Evolutionary conservation across 2,888 invertebrate genomes (phyloP), one percentile per base, ranked within the genome.

Genomic region (Panzeria rudis): DNA sequence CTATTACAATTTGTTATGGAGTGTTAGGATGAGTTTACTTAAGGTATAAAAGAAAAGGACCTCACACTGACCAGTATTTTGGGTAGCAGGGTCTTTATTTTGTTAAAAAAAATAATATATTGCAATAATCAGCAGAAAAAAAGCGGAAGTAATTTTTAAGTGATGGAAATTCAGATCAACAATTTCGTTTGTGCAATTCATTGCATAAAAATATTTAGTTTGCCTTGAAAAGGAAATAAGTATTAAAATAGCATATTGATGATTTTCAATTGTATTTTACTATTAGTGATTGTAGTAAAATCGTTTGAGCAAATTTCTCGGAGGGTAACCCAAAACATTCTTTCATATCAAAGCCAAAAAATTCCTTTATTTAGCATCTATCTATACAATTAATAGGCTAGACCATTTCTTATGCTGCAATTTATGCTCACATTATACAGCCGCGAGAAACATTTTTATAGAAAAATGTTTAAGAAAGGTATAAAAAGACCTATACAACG

Each of bases 31-130:
- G 1, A 54, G 35, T 8, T 25, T 25, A 17, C 17, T 8, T 50
- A 50, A 17, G 1, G 9, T 9, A 50, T 66, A 71, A 17, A 44
- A 13, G 25, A 25, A 59, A 50, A 56, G 41, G 79, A 86, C 86
- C 86, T 77, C 86, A 86, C 86, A 86, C 80, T 84, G 84, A 81
- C 81, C 77, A 68, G 7, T 59, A 72, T n/a, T 25, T 59, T 38
- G 59, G 1, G 5, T 13, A 20, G 25, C 3, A 25, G 13, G 2
- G 38, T 13, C 17, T 13, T 0, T 17, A 35, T 15, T 29, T 29
- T 15, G 17, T 47, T 0, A 6, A 29, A 15, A 20, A 35, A 13
- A n/a, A 62, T n/a, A 32, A 35, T 6, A 29, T n/a, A 20, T 17
- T 56, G 44, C 66, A 64, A 66, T 11, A 68, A 50, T n/a, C 6